Evolutionary conservation across 2,113 vertebrate species (phyloP).

Genomic region (Pelobates fuscus): DNA sequence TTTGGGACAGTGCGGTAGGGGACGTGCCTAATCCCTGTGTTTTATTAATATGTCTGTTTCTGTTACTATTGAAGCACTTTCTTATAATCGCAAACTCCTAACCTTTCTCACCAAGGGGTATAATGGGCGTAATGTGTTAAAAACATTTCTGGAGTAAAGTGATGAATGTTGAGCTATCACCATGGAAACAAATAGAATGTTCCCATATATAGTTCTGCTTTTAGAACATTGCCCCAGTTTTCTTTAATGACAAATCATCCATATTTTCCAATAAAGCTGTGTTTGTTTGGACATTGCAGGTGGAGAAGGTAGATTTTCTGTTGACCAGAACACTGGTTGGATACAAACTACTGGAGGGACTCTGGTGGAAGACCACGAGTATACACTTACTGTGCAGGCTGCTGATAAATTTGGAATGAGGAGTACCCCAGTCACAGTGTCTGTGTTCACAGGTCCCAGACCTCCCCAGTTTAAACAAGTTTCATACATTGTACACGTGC

Average conservation of each 20-base stretch:
- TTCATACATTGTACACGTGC: slow-evolving; percentile 73
- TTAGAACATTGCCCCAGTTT: neutral
- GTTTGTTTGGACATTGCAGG: slow-evolving; percentile 62
- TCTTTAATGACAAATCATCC: neutral
- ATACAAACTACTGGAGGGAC: slow-evolving; percentile 79
- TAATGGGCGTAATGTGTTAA: no score
- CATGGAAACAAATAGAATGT: no score
- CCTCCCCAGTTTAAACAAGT: slow-evolving; percentile 80
- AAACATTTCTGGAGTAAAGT: no score
- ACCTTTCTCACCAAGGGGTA: no score
- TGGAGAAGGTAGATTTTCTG: slow-evolving; percentile 81
- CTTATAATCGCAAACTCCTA: no score
- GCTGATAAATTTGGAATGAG: slow-evolving; percentile 77
- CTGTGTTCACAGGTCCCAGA: slow-evolving; percentile 74
- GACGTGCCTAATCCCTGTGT: no score
- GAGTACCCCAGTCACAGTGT: slow-evolving; percentile 72
- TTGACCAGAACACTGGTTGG: slow-evolving; percentile 80
- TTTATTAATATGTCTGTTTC: no score
- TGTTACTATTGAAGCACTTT: no score
- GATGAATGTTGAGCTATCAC: no score
- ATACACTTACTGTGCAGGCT: slow-evolving; percentile 78
- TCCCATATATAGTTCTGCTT: no score
- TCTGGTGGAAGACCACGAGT: slow-evolving; percentile 76
- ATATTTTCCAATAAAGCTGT: no score
- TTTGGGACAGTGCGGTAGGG: no score